Evolutionary conservation across 35 echinoderm and acorn worm species (phyloP), one percentile per base, ranked within the genome.

Genomic region (Apostichopus parvimensis): DNA sequence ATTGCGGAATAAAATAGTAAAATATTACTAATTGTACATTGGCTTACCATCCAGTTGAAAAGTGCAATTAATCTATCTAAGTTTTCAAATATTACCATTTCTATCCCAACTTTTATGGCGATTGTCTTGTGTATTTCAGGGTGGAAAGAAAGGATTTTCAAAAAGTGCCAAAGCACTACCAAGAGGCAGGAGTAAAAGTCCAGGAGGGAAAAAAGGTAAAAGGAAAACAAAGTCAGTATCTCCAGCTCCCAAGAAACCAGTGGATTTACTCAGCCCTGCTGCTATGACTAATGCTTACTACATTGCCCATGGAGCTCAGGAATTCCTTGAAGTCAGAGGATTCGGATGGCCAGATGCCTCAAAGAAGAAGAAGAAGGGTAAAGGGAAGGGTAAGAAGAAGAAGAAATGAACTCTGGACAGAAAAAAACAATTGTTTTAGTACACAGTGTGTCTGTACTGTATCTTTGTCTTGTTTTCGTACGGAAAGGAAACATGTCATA

Each of bases 221-320:
- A 85, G 92, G 55, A 99, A 96, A 45, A 79, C 88, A 4, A 96
- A 96, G 89, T 99, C 97, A 78, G 78, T 87, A 5, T 96, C 94
- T 26, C 93, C 95, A 34, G 87, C 79, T n/a, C 92, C 94, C 21
- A 85, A 73, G 1, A 96, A 99, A 90, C 97, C 95, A 1, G 93
- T 98, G 73, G 97, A 99, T 83, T 83, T 99, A 18, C 94, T 99
- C 91, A 96, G 97, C 77, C 97, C 93, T 7, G 97, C 93, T n/a
- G 97, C 97, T 15, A 99, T 99, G 97, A 93, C 95, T 5, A 99
- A 99, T 79, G 97, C 97, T 28, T 99, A 99, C 91, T 99, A 99
- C 87, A 96, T 99, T 81, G 93, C 94, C 28, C 97, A 99, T 85
- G 95, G 95, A 24, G 55, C 97, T 11, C 92, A 94, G n/a, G 97